Base-by-base conservation (phyloP, 2,888 invertebrate genomes). In the Lochmaea crataegi region DNA sequence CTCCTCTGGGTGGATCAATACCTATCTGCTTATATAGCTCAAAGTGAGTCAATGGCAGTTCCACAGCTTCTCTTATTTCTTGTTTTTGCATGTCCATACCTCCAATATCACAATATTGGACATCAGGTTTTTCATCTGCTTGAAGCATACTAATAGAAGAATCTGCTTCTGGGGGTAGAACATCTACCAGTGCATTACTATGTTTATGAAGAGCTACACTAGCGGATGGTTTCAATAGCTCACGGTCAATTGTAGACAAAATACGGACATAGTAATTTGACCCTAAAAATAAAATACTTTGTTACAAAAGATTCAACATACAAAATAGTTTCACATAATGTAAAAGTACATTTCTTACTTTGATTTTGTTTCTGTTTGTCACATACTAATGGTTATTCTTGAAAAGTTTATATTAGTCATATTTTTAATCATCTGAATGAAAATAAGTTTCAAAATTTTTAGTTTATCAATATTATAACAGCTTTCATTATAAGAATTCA, bases 41-140 rank as follows among this genome's bases (percentile, higher is more conserved):
- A 84, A 98, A 98, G 86, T 99, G 99, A 18, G 99, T 99, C 18
- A 99, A 89, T 0, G 99, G 99, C 75, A 99, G 87, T 86, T 99
- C 99, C 0, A 99, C 99, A 6, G 99, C 99, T 87, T 99, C 99
- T 69, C 98, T 90, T 81, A 99, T 99, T 87, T 99, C 99, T 85
- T 99, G 99, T 84, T 99, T 99, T 87, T 99, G 99, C 90, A 99
- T 97, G 87, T 99, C 99, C 95, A 99, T 96, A 48, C 99, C 99
- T 86, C 99, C 99, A 84, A 99, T 99, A 84, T 99, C 99, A 6
- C 95, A 92, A 87, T 99, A 99, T 75, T 94, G 92, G 9, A 99
- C 96, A 87, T 99, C 98, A 0, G 99, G 99, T 85, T 98, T 98
- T 87, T 99, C 98, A 90, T 98, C 98, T 84, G 96, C 95, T 89